phyloP scores from a whole-genome alignment of 2,888 invertebrate genomes.

The Agelastica alni region DNA sequence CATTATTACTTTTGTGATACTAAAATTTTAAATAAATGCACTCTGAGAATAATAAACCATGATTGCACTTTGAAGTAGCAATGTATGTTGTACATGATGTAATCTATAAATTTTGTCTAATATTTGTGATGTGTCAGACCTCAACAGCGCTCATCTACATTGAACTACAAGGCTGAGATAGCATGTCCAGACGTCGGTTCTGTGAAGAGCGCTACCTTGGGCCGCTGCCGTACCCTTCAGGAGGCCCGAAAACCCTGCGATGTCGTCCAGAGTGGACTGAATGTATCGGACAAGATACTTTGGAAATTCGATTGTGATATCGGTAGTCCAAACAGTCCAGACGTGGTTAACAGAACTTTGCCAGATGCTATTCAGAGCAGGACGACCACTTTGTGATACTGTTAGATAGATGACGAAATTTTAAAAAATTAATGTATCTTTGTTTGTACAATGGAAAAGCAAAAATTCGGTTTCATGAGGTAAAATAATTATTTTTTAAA shows the following conservation, averaged over 20 bases:
- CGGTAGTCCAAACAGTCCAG: slow-evolving; percentile 54
- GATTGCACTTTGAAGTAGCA: too few relatives aligned
- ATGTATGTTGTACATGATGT: too few relatives aligned
- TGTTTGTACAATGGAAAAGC: neutral
- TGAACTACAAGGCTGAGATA: slow-evolving; percentile 49
- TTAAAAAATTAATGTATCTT: slow-evolving; percentile 3
- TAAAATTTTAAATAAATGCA: too few relatives aligned
- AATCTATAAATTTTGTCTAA: too few relatives aligned
- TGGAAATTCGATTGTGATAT: slow-evolving; percentile 58
- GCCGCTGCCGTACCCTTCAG: slow-evolving; percentile 46
- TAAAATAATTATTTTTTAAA: neutral
- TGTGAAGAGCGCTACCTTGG: slow-evolving; percentile 28
- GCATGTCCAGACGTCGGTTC: slow-evolving; percentile 44
- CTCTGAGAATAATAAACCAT: too few relatives aligned
- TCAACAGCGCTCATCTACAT: slow-evolving; percentile 46
- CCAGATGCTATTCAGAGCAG: slow-evolving; percentile 53
- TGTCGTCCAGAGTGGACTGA: slow-evolving; percentile 89
- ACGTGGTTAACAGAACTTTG: slow-evolving; percentile 52
- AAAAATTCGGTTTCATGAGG: neutral
- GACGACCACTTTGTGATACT: slow-evolving; percentile 57
- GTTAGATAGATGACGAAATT: slow-evolving; percentile 5
- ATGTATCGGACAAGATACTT: slow-evolving; percentile 64
- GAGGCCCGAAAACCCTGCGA: slow-evolving; percentile 74
- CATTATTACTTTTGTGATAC: too few relatives aligned
- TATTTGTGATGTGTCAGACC: too few relatives aligned